Evolutionary conservation across 1,140 invertebrate species (phyloP).

Genomic region (Pseudachorutes palmiensis): DNA sequence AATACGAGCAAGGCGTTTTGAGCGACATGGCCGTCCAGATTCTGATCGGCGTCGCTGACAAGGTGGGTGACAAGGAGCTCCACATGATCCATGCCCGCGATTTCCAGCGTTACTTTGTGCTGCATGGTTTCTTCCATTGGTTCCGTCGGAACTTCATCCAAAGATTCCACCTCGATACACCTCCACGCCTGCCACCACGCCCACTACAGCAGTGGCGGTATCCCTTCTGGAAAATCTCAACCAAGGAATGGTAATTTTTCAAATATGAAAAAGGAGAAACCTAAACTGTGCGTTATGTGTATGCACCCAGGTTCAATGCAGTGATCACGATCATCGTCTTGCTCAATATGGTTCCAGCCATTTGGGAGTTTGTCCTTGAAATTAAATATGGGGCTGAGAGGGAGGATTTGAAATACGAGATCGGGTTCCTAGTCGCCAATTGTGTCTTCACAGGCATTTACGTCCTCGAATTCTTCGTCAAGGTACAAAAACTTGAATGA

Average conservation of each 20-base stretch:
- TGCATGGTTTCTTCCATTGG: slow-evolving; percentile 19
- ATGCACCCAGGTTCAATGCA: slow-evolving; percentile 27
- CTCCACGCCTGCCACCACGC: slow-evolving; percentile 5
- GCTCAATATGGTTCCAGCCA: slow-evolving; percentile 24
- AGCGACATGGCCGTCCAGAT: slow-evolving; percentile 29
- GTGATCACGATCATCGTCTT: slow-evolving; percentile 25
- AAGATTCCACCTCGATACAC: neutral
- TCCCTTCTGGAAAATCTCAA: neutral
- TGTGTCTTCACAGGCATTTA: slow-evolving; percentile 20
- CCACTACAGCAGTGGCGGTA: slow-evolving; percentile 1
- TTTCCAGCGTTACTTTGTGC: slow-evolving; percentile 13
- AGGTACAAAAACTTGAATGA: slow-evolving; percentile 6
- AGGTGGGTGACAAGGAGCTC: slow-evolving; percentile 20
- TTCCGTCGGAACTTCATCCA: slow-evolving; percentile 16
- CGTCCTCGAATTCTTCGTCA: slow-evolving; percentile 23
- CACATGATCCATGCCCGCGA: slow-evolving; percentile 23
- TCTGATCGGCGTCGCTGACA: slow-evolving; percentile 17
- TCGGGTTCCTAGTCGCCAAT: slow-evolving; percentile 10
- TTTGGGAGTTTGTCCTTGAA: slow-evolving; percentile 20
- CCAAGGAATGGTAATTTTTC: neutral
- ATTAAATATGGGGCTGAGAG: neutral
- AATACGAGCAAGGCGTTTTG: slow-evolving; percentile 38
- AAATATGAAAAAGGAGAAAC: neutral
- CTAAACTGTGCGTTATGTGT: neutral
- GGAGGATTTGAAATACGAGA: neutral